phyloP scores from a whole-genome alignment of 2,113 vertebrate genomes.

The Himantopus leucocephalus region DNA sequence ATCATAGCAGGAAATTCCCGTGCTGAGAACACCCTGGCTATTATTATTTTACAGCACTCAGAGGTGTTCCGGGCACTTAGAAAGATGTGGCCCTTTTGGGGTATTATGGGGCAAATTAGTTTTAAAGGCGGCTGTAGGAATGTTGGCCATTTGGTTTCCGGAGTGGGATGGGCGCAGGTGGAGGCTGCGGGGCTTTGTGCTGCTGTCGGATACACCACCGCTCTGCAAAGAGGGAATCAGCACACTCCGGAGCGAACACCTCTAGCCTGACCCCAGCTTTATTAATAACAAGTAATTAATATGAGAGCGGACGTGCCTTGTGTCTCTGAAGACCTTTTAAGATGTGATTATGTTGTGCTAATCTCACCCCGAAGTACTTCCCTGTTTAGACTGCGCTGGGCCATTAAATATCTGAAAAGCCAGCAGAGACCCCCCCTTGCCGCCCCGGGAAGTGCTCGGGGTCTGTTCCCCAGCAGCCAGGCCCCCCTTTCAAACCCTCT shows the following conservation, averaged over 20 bases:
- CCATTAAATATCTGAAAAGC: slow-evolving; percentile 54
- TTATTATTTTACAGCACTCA: slow-evolving; percentile 19
- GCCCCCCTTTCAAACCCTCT: slow-evolving; percentile 4
- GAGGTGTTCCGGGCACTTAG: slow-evolving; percentile 11
- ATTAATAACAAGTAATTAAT: slow-evolving; percentile 62
- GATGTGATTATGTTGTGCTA: slow-evolving; percentile 67
- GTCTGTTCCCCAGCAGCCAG: slow-evolving; percentile 33
- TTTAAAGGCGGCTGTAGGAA: background rate
- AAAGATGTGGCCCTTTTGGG: background rate
- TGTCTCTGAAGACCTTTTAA: slow-evolving; percentile 65
- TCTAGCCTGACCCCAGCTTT: background rate
- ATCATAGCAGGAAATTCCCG: slow-evolving; percentile 43
- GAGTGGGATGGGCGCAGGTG: background rate
- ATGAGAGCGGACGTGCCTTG: slow-evolving; percentile 33
- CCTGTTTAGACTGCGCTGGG: slow-evolving; percentile 23
- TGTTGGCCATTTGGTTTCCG: background rate
- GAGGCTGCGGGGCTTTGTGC: background rate
- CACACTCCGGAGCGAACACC: background rate
- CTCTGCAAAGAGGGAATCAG: background rate
- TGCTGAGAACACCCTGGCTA: slow-evolving; percentile 4
- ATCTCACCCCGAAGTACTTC: slow-evolving; percentile 54
- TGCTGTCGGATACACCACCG: background rate
- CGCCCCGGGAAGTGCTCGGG: background rate
- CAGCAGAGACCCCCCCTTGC: background rate
- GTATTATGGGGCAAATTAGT: background rate